Conservation (phyloP, 2,113 vertebrate species). For the Vireo altiloquus region DNA sequence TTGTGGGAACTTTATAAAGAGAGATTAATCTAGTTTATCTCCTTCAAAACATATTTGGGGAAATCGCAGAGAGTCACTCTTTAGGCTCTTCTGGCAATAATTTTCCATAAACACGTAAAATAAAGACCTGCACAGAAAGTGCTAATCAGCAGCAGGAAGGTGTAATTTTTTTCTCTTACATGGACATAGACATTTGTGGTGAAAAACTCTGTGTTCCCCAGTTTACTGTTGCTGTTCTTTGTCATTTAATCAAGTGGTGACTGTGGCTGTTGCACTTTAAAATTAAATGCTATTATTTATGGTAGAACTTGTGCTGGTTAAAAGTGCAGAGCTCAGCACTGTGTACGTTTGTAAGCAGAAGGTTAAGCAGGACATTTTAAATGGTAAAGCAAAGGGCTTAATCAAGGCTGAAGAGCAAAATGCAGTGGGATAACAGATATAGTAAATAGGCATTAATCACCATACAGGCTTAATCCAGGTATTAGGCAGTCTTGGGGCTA, state of each 20-base stretch:
- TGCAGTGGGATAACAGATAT: slow-evolving; percentile 37
- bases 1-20: slow-evolving; percentile 64
- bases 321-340: slow-evolving; percentile 62
- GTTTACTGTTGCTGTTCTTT: slow-evolving; percentile 14
- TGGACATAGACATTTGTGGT: background rate
- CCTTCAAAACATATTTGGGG: slow-evolving; percentile 48
- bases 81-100: slow-evolving; percentile 17
- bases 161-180: background rate
- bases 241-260: slow-evolving; percentile 64
- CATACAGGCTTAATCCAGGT: slow-evolving; percentile 36
- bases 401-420: slow-evolving; percentile 59
- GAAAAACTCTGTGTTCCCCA: background rate
- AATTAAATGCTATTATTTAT: slow-evolving; percentile 62
- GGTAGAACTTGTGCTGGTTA: slow-evolving; percentile 38
- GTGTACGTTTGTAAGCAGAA: slow-evolving; percentile 38
- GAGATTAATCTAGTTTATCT: slow-evolving; percentile 61
- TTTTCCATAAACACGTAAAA: background rate
- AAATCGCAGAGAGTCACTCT: background rate
- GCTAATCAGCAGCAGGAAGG: background rate
- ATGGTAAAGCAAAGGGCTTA: slow-evolving; percentile 64
- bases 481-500: slow-evolving; percentile 41
- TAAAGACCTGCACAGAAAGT: slow-evolving; percentile 17
- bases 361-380: slow-evolving; percentile 65
- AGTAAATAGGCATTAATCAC: slow-evolving; percentile 58
- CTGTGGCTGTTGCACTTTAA: slow-evolving; percentile 52